These are phyloP conservation scores for Eugnorisma glareosa DNA, from an alignment of 2,888 invertebrate species.

Conservation along the genomic window DNA sequence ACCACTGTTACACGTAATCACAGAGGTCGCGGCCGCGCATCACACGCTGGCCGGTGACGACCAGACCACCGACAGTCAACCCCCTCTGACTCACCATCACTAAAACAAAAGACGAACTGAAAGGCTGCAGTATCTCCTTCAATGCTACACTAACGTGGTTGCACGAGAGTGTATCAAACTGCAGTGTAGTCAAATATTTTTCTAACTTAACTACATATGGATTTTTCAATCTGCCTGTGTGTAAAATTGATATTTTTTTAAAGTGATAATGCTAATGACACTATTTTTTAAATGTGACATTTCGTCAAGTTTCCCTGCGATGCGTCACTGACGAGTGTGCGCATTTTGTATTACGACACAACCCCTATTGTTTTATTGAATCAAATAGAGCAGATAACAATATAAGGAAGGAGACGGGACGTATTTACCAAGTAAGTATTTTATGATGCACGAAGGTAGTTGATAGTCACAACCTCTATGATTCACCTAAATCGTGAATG, in stretches of 20 bases:
- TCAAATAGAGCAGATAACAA: not conserved
- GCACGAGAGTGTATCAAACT: not conserved
- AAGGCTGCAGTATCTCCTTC: not conserved
- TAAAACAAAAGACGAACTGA: not conserved
- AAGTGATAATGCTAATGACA: not conserved
- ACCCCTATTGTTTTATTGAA: constrained; percentile 19
- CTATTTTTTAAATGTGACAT: not conserved
- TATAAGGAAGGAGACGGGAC: constrained; percentile 9
- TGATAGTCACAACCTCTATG: not conserved
- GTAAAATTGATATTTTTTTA: not conserved
- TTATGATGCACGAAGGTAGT: constrained; percentile 5
- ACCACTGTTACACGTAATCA: constrained; percentile 44
- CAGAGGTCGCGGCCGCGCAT: constrained; percentile 28
- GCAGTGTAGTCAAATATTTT: not conserved
- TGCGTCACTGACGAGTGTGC: constrained; percentile 22
- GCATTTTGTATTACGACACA: constrained; percentile 13
- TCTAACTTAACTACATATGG: not conserved
- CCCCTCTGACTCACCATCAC: constrained; percentile 29
- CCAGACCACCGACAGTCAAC: not conserved
- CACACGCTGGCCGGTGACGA: constrained; percentile 27
- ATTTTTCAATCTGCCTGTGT: constrained; percentile 5
- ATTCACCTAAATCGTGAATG: not conserved
- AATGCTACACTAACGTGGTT: not conserved
- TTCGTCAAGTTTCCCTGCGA: not conserved
- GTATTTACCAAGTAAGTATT: constrained; percentile 22